These are phyloP conservation scores for Stenichneumon culpator DNA, from an alignment of 2,888 invertebrate genomes.

Conservation along the genomic window DNA sequence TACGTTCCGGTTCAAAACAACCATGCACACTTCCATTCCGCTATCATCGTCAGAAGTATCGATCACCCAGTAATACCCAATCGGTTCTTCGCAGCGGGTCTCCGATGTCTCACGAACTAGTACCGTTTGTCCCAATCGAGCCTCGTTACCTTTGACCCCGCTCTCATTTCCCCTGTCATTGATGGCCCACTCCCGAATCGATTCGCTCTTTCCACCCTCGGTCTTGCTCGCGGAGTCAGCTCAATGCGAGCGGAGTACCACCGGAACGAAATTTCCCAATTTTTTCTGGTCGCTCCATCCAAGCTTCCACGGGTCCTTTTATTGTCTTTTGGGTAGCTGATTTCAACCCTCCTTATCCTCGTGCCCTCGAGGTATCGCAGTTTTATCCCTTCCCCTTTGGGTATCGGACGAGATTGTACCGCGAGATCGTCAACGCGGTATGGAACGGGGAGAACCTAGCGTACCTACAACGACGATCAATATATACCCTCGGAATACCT, in stretches of 20 bases:
- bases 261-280: constrained; percentile 44
- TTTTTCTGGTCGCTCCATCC: constrained; percentile 25
- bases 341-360: constrained; percentile 7
- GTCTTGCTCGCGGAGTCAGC: constrained; percentile 55
- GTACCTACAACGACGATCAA: constrained; percentile 67
- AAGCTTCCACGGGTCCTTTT: constrained; percentile 16
- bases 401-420: constrained; percentile 46
- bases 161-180: constrained; percentile 10
- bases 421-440: constrained; percentile 28
- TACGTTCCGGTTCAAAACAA: not conserved
- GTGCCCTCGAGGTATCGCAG: constrained; percentile 5
- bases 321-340: constrained; percentile 15
- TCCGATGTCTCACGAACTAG: constrained; percentile 1
- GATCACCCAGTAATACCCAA: not conserved
- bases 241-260: constrained; percentile 43
- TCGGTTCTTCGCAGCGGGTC: not conserved
- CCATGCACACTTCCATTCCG: not conserved
- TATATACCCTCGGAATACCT: constrained; percentile 67
- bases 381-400: constrained; percentile 37
- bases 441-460: not conserved
- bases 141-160: not conserved
- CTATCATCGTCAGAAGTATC: not conserved
- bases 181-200: constrained; percentile 68
- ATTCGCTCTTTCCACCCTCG: constrained; percentile 41
- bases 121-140: not conserved